phyloP scores from a whole-genome alignment of 35 echinoderm and acorn worm genomes.

The Ophioderma brevispina region DNA sequence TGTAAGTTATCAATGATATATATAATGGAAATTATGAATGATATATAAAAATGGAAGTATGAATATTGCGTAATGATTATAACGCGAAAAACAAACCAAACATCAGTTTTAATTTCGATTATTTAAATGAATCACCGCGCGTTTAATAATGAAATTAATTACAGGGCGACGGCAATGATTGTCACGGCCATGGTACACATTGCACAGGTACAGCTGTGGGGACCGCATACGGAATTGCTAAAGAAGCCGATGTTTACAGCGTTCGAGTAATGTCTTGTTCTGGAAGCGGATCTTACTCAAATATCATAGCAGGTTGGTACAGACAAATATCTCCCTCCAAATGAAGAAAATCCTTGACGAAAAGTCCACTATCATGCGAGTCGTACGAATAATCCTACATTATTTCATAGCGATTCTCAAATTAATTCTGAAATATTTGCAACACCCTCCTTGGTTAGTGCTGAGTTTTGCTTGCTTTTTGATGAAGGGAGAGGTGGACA shows the following conservation, averaged over 20 bases:
- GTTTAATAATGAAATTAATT: too few relatives aligned
- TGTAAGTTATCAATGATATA: slow-evolving; percentile 21
- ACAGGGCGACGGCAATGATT: slow-evolving; percentile 46
- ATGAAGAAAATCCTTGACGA: too few relatives aligned
- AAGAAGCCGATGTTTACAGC: slow-evolving; percentile 23
- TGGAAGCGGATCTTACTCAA: slow-evolving; percentile 10
- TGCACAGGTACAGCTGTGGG: slow-evolving; percentile 61
- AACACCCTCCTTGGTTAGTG: too few relatives aligned
- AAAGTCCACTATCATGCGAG: too few relatives aligned
- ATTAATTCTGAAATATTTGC: too few relatives aligned
- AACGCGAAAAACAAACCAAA: neutral
- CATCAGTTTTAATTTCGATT: too few relatives aligned
- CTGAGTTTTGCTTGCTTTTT: too few relatives aligned
- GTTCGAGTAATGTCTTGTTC: slow-evolving; percentile 40
- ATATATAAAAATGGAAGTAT: neutral
- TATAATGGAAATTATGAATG: neutral
- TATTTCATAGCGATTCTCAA: too few relatives aligned
- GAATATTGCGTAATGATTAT: neutral
- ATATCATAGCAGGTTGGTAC: slow-evolving; percentile 55
- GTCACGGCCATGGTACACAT: slow-evolving; percentile 79
- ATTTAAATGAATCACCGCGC: too few relatives aligned
- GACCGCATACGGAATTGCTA: slow-evolving; percentile 54
- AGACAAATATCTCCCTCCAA: too few relatives aligned
- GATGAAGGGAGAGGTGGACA: too few relatives aligned
- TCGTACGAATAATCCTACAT: too few relatives aligned